Evolutionary conservation across 1,140 invertebrate genomes (phyloP), one percentile per base, ranked within the genome.

Genomic region (Magallana gigas): DNA sequence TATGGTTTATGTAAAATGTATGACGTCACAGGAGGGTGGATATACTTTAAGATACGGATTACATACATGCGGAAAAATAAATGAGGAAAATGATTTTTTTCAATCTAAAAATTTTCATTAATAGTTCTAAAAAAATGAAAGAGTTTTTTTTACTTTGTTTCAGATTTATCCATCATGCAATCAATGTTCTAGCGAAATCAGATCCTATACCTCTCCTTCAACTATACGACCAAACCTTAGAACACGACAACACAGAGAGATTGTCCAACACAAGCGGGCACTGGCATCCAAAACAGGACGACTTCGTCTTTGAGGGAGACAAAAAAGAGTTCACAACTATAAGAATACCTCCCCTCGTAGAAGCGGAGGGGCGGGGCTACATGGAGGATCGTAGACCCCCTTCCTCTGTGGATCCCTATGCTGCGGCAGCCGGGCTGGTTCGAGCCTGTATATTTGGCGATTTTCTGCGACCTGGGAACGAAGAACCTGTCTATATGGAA

Each of bases 401-500:
- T 5, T 98, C 98, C 87, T 99, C 99, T 95, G 98, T 97, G 93
- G 98, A 99, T 95, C 98, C 98, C 0, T 98, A 99, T 95, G 94
- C 88, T 8, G 94, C 94, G 6, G 92, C 92, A 3, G 92, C 93
- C 82, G 90, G 90, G n/a, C 56, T 94, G 8, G 90, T 92, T 48
- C 84, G 92, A n/a, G 82, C 87, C 6, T 87, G 87, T 60, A 83
- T 91, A 58, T 83, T 91, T 23, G 68, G 68, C 8, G 68, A 76
- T 36, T 76, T 36, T 11, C 8, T 76, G 68, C 29, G 36, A 29
- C 68, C 68, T 12, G 68, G 68, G 12, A 29, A 76, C 14, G 68
- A 71, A 71, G 18, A 29, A 71, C 12, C 68, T 71, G n/a, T 71
- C 68, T 29, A 11, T 71, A 29, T 71, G 68, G 68, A 29, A 71